Conservation (phyloP, 2,797 vertebrate genomes). For the Brachyalestes nurse region DNA sequence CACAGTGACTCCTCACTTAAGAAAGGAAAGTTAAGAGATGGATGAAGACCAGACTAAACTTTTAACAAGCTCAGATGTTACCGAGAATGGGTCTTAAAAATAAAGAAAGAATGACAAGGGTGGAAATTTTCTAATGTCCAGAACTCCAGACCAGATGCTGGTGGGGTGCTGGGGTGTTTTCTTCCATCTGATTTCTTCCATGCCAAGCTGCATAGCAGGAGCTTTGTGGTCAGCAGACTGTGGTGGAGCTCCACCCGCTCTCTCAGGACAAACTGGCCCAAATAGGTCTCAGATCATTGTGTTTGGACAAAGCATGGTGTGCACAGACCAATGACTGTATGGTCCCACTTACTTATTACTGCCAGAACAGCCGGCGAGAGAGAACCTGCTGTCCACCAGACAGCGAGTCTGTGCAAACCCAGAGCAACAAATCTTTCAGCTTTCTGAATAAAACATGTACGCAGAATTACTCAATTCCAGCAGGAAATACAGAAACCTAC, state of each 20-base stretch:
- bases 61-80: conserved; percentile 9
- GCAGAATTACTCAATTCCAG: too few relatives aligned
- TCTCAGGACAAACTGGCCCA: conserved; percentile 32
- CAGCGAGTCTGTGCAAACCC: too few relatives aligned
- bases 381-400: not conserved
- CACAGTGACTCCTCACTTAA: not conserved
- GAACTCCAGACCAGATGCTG: conserved; percentile 28
- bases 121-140: conserved; percentile 14
- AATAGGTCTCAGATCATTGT: conserved; percentile 3
- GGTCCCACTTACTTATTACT: not conserved
- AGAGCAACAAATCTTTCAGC: too few relatives aligned
- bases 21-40: conserved; percentile 16
- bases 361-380: not conserved
- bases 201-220: conserved; percentile 41
- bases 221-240: conserved; percentile 40
- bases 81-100: conserved; percentile 7
- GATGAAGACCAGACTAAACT: conserved; percentile 6
- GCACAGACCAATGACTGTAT: not conserved
- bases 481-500: too few relatives aligned
- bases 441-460: too few relatives aligned
- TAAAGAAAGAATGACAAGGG: conserved; percentile 7
- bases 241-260: conserved; percentile 44
- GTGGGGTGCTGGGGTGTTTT: conserved; percentile 6
- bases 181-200: not conserved
- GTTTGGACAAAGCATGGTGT: not conserved